Base-by-base conservation (phyloP, 2,113 vertebrate species). In the Hippocampus guttulatus region DNA sequence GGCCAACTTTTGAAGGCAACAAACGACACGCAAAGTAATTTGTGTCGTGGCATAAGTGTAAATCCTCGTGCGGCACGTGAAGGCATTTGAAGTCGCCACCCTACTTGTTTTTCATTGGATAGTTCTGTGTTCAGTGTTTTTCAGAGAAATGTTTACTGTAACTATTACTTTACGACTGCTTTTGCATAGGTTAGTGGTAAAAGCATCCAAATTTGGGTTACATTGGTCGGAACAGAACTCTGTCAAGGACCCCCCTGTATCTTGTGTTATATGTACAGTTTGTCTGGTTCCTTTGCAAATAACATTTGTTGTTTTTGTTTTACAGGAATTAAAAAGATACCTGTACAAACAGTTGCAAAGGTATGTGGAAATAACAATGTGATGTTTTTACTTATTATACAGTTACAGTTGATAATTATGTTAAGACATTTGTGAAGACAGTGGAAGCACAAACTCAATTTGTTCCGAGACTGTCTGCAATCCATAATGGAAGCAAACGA, bases 291-390 rank as follows among this genome's bases (percentile, higher is more conserved):
- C 9, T 57, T 25, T 25, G 11, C 30, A 45, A 14, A 64, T 5
- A 27, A 14, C 23, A 1, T 61, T 60, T 70, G 7, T 67, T 3
- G 47, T 38, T 38, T 38, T 33, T 30, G 30, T 33, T 61, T 83
- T 25, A 14, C 91, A 98, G 97, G 96, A 98, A 76, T 88, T 98
- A 78, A 98, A 95, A 87, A 89, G 95, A 69, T 98, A 94, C 71
- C 91, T 98, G 52, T 98, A 97, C 88, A 98, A 96, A 90, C 97
- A 98, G 81, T 76, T 98, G 78, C 95, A 95, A 60, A 98, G 95
- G 96, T 98, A 89, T 89, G 86, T 78, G n/a, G 68, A 1, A 2
- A 3, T 20, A 3, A 20, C 18, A 18, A 14, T 2, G 12, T 27
- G 16, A 3, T 64, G 10, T 23, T 64, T 23, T 61, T 7, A 7